These are phyloP conservation scores for Spodoptera litura DNA, from an alignment of 1,140 invertebrate species.

Conservation along the genomic window DNA sequence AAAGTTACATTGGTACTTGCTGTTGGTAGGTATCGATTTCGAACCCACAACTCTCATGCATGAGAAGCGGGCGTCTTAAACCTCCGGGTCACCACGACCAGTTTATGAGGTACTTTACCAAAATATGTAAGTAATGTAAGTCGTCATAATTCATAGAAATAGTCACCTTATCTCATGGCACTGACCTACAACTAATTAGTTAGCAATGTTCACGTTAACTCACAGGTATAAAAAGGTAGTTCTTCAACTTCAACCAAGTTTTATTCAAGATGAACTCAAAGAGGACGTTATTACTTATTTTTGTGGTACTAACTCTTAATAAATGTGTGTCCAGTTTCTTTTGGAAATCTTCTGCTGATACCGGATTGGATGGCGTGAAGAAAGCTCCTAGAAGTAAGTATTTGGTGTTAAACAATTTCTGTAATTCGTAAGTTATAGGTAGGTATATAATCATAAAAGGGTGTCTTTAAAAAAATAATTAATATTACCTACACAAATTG, in stretches of 20 bases:
- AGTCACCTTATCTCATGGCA: constrained; percentile 53
- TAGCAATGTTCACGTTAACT: constrained; percentile 5
- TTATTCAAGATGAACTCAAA: constrained; percentile 22
- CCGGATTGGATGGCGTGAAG: constrained; percentile 64
- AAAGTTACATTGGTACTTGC: no score
- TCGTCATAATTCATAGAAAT: constrained; percentile 6
- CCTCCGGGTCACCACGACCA: no score
- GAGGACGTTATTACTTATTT: not conserved
- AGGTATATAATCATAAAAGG: no score
- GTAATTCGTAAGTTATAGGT: no score
- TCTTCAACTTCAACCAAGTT: no score
- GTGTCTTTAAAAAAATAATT: no score
- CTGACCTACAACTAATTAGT: constrained; percentile 70
- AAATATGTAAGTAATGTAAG: not conserved
- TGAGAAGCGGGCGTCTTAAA: no score
- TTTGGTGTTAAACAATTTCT: not conserved
- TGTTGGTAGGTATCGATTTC: no score
- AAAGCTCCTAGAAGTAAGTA: constrained; percentile 76
- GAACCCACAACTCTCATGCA: no score
- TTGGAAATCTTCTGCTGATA: constrained; percentile 54
- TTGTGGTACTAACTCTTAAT: constrained; percentile 21
- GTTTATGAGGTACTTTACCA: not conserved
- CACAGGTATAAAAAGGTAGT: no score
- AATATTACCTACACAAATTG: no score
- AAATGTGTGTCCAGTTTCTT: constrained; percentile 55